phyloP scores from a whole-genome alignment of 1,140 invertebrate species.

The Diorhabda carinulata region DNA sequence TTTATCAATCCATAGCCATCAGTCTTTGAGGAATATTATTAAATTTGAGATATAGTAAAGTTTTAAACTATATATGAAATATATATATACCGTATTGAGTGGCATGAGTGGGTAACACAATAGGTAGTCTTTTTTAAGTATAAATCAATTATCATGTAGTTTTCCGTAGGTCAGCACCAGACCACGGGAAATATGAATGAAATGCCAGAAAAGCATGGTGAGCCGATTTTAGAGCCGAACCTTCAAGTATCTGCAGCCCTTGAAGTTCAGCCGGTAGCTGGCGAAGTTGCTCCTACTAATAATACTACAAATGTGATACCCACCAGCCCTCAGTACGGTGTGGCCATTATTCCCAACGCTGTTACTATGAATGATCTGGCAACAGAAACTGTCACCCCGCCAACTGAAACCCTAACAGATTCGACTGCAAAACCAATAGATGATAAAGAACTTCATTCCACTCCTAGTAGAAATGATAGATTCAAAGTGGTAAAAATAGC shows the following conservation, averaged over 20 bases:
- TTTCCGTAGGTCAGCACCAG: constrained; percentile 47
- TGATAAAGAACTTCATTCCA: constrained; percentile 44
- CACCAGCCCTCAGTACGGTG: constrained; percentile 48
- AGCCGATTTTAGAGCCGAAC: constrained; percentile 22
- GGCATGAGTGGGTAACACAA: constrained; percentile 35
- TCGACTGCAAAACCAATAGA: constrained; percentile 25
- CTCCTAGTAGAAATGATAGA: constrained; percentile 66
- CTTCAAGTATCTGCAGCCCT: constrained; percentile 20
- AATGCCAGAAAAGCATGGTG: constrained; percentile 29
- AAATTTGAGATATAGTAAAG: too few relatives aligned
- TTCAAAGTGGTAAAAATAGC: constrained; percentile 98
- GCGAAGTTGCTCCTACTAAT: constrained; percentile 26
- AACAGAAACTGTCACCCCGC: constrained; percentile 29
- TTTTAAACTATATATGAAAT: too few relatives aligned
- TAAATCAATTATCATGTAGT: constrained; percentile 5
- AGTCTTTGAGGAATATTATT: too few relatives aligned
- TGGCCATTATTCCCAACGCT: constrained; percentile 42
- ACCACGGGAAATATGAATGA: constrained; percentile 45
- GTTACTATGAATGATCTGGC: constrained; percentile 28
- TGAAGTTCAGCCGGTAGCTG: constrained; percentile 25
- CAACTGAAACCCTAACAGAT: constrained; percentile 27
- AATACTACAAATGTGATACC: constrained; percentile 45
- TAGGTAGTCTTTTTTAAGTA: constrained; percentile 13
- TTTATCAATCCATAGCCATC: too few relatives aligned
- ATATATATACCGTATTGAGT: constrained; percentile 29